phyloP scores from a whole-genome alignment of 2,888 invertebrate species.

The Caenorhabditis wallacei region DNA sequence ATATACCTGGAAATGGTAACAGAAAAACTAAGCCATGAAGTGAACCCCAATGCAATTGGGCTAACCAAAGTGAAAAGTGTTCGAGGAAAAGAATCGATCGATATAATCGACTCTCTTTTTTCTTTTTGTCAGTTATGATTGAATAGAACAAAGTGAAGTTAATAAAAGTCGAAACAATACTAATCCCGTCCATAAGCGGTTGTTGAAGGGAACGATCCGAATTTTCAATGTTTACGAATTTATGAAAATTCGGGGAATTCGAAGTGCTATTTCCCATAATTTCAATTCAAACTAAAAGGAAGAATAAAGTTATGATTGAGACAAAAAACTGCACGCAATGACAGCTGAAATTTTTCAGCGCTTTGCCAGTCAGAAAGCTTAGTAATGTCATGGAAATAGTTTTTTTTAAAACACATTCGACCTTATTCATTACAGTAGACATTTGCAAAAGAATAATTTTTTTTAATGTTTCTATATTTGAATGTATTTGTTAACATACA shows the following conservation, averaged over 20 bases:
- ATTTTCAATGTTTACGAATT: slow-evolving; percentile 20
- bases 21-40: slow-evolving; percentile 26
- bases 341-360: no score
- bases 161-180: slow-evolving; percentile 8
- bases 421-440: no score
- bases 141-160: slow-evolving; percentile 29
- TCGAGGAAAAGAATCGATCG: slow-evolving; percentile 7
- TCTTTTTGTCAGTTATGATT: background rate
- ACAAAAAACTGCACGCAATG: no score
- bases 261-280: background rate
- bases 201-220: slow-evolving; percentile 21
- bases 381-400: no score
- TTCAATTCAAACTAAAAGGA: no score
- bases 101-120: slow-evolving; percentile 6
- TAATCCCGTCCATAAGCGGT: slow-evolving; percentile 8
- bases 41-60: slow-evolving; percentile 34
- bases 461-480: no score
- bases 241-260: background rate
- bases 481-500: no score
- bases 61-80: slow-evolving; percentile 11
- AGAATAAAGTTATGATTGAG: no score
- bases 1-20: slow-evolving; percentile 45
- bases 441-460: no score
- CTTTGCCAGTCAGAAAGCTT: no score
- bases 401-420: no score